Evolutionary conservation across 2,888 invertebrate genomes (phyloP), one percentile per base, ranked within the genome.

Genomic region (Apoderus coryli): DNA sequence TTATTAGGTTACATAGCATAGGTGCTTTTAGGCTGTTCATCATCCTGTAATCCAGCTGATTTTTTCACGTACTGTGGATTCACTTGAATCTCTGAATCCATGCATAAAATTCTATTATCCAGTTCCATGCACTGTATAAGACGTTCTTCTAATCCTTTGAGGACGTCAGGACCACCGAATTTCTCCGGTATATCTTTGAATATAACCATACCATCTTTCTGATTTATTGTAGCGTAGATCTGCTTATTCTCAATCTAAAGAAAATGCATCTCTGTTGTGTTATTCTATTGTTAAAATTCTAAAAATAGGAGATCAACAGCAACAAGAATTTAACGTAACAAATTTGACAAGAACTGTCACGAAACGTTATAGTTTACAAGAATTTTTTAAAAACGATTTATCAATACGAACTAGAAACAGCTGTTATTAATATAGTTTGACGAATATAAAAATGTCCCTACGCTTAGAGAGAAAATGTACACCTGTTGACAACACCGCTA

Each of bases 161-260:
- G 65, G 62, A 92, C 90, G 49, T 74, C 72, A 0, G 89, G 82
- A 38, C 86, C 84, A 47, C 89, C 84, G 56, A 85, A 93, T 56
- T 89, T 90, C 54, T 93, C 92, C 6, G 92, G 92, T 57, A 86
- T 88, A 51, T 95, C 93, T 45, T 86, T 75, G 56, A 96, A 96
- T 31, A 89, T 72, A 10, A 96, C 93, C 93, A 95, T 95, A 9
- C 95, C 93, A 61, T 95, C 93, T 58, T 86, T 88, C 62, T 93
- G 89, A 63, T 93, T 92, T 43, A 96, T 93, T 48, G 85, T 84
- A 14, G 95, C 95, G 63, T 80, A 92, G 46, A 96, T 95, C 64
- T 93, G 90, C 31, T 86, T 84, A 55, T 90, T 89, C 62, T 92
- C 90, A 49, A 96, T 95, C 90, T 92, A 46, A 29, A 47, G 44